phyloP scores from a whole-genome alignment of 2,113 vertebrate species.

The Mus pahari region DNA sequence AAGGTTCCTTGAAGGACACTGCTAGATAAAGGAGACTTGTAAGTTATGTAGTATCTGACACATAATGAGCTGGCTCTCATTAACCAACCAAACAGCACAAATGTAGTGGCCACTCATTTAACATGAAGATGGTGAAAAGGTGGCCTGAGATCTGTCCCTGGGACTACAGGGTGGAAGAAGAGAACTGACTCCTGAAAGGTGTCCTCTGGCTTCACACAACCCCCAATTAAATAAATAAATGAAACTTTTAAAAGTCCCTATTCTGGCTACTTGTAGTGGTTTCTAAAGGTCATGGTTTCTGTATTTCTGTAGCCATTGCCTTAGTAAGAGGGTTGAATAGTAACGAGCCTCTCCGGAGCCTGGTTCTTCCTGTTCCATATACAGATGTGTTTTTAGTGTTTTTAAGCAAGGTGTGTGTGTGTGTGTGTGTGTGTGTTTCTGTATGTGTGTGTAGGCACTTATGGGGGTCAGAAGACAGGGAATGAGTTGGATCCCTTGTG shows the following conservation, averaged over 20 bases:
- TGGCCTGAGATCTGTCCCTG: neutral
- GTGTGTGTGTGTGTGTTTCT: neutral
- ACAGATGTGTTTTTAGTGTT: neutral
- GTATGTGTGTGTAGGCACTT: neutral
- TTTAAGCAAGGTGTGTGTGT: neutral
- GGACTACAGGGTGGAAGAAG: neutral
- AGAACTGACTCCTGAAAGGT: neutral
- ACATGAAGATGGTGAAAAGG: neutral
- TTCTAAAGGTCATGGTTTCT: neutral
- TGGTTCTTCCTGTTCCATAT: neutral
- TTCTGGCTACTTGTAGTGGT: neutral
- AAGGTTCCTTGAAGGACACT: slow-evolving; percentile 41
- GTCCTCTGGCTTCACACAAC: neutral
- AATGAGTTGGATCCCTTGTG: neutral
- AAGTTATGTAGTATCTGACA: neutral
- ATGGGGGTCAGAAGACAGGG: no score
- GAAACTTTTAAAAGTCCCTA: neutral
- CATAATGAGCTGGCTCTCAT: neutral
- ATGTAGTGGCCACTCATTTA: slow-evolving; percentile 23
- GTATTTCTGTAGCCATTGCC: neutral
- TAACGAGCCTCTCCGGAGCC: neutral
- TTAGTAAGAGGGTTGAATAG: neutral
- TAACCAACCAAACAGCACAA: neutral
- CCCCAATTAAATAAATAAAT: neutral
- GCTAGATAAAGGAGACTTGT: neutral